Conservation (phyloP, 2,113 vertebrate species). For the Noctilio leporinus region DNA sequence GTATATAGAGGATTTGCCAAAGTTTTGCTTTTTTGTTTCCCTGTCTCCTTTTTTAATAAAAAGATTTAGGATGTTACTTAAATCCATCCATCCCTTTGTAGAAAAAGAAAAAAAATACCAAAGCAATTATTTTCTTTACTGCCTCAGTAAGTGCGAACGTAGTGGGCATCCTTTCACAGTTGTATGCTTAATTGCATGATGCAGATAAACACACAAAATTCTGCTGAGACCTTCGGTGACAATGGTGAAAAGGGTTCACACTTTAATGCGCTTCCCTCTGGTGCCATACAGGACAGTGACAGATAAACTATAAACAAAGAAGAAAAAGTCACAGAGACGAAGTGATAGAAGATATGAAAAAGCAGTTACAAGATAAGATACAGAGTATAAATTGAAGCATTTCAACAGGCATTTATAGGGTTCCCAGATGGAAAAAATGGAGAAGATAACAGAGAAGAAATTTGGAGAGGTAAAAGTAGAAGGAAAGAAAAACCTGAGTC, state of each 20-base stretch:
- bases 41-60: neutral
- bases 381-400: neutral
- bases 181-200: neutral
- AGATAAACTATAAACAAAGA: neutral
- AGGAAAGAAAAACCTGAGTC: neutral
- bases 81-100: neutral
- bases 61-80: neutral
- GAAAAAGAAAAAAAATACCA: neutral
- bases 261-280: neutral
- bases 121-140: neutral
- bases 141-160: neutral
- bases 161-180: neutral
- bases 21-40: neutral
- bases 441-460: neutral
- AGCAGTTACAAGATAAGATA: neutral
- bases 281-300: neutral
- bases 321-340: neutral
- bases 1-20: conserved; percentile 32
- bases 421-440: neutral
- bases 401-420: neutral
- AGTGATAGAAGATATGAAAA: neutral
- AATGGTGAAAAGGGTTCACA: neutral
- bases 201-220: neutral
- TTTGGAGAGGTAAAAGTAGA: neutral
- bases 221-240: neutral